These are phyloP conservation scores for Felis catus DNA, from an alignment of 2,113 vertebrate species.

Conservation along the genomic window F.catus_Fca126_mat1.0 CM031419.1:73651501-73652000, in stretches of 20 bases:
- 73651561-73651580: neutral
- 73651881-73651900: neutral
- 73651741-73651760: neutral
- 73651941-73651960: slow-evolving; percentile 2
- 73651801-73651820: neutral
- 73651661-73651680: neutral
- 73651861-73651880: neutral
- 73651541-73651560: neutral
- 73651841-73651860: neutral
- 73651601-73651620: neutral
- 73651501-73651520: neutral
- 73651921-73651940: neutral
- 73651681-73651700: neutral
- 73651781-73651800: neutral
- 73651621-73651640: neutral
- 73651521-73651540: neutral
- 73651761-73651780: neutral
- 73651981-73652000: neutral
- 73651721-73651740: neutral
- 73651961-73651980: neutral
- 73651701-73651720: neutral
- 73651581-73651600: neutral
- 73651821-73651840: neutral
- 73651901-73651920: neutral
- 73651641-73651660: neutral